phyloP scores from a whole-genome alignment of 2,797 vertebrate species.

The Tenualosa ilisha region DNA sequence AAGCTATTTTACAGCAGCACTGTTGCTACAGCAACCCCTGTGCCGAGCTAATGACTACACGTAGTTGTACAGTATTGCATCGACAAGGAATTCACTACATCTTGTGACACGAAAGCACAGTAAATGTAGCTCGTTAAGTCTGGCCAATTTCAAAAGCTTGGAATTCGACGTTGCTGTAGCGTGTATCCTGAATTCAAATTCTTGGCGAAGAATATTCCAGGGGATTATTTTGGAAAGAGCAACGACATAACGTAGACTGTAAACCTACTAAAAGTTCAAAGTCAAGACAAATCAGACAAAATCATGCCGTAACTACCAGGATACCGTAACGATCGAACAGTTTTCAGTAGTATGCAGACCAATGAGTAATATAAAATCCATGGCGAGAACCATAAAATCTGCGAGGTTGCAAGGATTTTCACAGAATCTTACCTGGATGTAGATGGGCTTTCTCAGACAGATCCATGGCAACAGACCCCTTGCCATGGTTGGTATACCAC shows the following conservation, averaged over 20 bases:
- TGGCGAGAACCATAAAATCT: neutral
- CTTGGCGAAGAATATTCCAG: neutral
- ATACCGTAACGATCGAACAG: neutral
- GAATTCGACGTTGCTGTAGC: neutral
- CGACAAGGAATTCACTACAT: constrained; percentile 1
- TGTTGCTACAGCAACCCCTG: constrained; percentile 74
- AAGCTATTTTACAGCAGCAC: constrained; percentile 41
- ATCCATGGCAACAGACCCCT: constrained; percentile 83
- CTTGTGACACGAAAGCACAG: neutral
- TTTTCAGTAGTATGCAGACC: neutral
- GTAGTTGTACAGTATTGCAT: constrained; percentile 35
- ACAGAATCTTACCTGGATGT: constrained; percentile 82
- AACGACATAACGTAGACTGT: neutral
- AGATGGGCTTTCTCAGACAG: constrained; percentile 81
- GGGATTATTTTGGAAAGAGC: neutral
- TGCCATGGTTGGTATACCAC: constrained; percentile 83
- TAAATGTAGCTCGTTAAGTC: neutral
- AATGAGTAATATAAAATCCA: neutral
- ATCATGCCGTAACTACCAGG: neutral
- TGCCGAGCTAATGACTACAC: constrained; percentile 47
- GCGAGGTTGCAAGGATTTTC: constrained; percentile 23
- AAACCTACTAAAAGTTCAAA: constrained; percentile 38
- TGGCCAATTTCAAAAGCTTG: neutral
- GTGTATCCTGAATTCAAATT: neutral
- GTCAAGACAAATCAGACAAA: constrained; percentile 23